Base-by-base conservation (phyloP, 2,113 vertebrate genomes). In the Neodontobutis hainanensis region DNA sequence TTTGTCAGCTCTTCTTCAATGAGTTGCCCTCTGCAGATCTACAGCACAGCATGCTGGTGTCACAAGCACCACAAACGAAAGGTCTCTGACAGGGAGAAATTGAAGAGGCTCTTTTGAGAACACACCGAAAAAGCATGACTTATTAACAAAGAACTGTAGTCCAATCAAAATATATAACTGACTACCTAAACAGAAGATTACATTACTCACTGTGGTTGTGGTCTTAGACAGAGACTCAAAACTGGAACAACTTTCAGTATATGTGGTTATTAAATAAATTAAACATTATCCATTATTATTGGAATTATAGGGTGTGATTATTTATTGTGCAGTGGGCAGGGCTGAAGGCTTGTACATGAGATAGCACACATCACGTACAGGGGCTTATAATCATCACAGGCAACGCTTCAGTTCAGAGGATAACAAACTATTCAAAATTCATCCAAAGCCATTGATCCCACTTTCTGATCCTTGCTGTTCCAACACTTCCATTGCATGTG, bases 341-440 rank as follows among this genome's bases (percentile, higher is more conserved):
- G 15, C 4, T 15, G 48, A 49, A 8, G 11, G 48, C n/a, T 49
- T 49, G 19, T 75, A 53, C 38, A 34, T 40, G 10, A 45, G 61
- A 50, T 49, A 44, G 43, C 61, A 8, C 9, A 15, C 50, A 51
- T 27, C 19, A 27, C 3, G 19, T 15, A 58, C 19, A 19, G 9
- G 6, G 46, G 65, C 61, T 81, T 78, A 59, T 57, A 63, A 48
- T 19, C 62, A 76, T 75, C 45, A 63, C 48, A 77, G 53, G 43
- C 16, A 1, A 14, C 15, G 60, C 11, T 57, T 38, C 78, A 71
- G 59, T 72, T 75, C 52, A 75, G 69, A 77, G 11, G 55, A 74
- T 78, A 58, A 73, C 66, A 52, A 47, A 6, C 6, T 53, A 62
- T 85, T 77, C 61, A 84, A 80, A 81, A 82, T 88, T 60, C n/a